Evolutionary conservation across 1,140 invertebrate species (phyloP), one percentile per base, ranked within the genome.

Genomic region (Calliopsis andreniformis): DNA sequence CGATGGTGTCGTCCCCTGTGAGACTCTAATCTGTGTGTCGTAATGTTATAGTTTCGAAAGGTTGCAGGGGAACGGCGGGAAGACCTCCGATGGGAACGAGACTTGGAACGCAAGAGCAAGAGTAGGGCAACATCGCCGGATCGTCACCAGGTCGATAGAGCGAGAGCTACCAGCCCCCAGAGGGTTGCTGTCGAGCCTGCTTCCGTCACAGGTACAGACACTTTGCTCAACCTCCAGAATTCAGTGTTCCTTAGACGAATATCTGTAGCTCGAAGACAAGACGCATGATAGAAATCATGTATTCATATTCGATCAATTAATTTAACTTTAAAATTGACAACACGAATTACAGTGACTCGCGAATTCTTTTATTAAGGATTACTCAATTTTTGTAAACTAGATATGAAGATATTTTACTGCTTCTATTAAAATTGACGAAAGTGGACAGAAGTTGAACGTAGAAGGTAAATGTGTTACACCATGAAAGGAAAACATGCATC

Each of bases 41-140:
- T 91, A 92, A 92, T 91, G 86, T 92, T 92, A 87, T 91, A 92
- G 91, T 92, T 92, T 92, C 91, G 90, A 91, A 92, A 93, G 91
- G 92, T 93, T 89, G 91, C 92, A 90, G 92, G 93, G 55, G 92
- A 93, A 72, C 90, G 91, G 23, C 91, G 92, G 45, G 87, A 92
- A 81, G 89, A 93, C 66, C 87, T 92, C 80, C 90, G 89, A 76
- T 91, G 91, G 91, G 92, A 93, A 80, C 81, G 89, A 76, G 92
- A 93, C 75, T 66, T 93, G 71, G 92, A 93, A 63, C 92, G 93
- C 90, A 87, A 91, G 76, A 92, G 90, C 78, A 92, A 91, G 73
- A 91, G 92, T 51, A 88, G 92, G 83, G 90, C 88, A 58, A 88
- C 91, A 32, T 90, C 90, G 14, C 89, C 90, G 18, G 88, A 90